Base-by-base conservation (phyloP, 2,888 invertebrate species). In the Noctua pronuba region DNA sequence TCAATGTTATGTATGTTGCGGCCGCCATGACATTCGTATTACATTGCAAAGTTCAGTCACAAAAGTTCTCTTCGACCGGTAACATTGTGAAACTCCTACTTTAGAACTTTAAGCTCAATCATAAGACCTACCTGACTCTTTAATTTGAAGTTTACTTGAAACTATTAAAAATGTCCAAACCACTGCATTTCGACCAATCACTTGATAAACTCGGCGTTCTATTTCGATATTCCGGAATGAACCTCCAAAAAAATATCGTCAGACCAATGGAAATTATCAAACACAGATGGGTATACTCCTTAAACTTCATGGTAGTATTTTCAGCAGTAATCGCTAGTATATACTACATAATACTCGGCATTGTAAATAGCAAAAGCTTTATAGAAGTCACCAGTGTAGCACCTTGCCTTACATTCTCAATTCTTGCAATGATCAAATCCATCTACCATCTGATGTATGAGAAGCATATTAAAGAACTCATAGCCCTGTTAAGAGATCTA, bases 381-480 rank as follows among this genome's bases (percentile, higher is more conserved):
- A 86, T 90, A 11, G 91, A 92, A 72, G 66, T 92, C 0, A 92
- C 93, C 0, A 91, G 88, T 60, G 77, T 92, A 1, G 90, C 90
- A 1, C 92, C 92, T 7, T 92, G 92, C 18, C 13, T 88, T 0
- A 88, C 88, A 0, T 80, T 90, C 10, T 79, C 90, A 5, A 79
- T 90, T 11, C 82, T 92, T 16, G 84, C 88, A 2, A 77, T 88
- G 66, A 75, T 89, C 8, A 92, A 92, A 78, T 88, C 91, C 2
- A 21, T 88, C 28, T 89, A 80, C 31, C 84, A 90, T 38, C 52
- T 87, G 0, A 71, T 83, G 2, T 80, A 90, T 38, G 90, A 91
- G 70, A 67, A 75, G 13, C 69, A 89, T 35, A 75, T 91, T 0
- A 80, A 80, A 18, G 64, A 88, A 18, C 78, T 92, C 0, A 83